Conservation (phyloP, 2,888 invertebrate genomes). For the Helleia helle region DNA sequence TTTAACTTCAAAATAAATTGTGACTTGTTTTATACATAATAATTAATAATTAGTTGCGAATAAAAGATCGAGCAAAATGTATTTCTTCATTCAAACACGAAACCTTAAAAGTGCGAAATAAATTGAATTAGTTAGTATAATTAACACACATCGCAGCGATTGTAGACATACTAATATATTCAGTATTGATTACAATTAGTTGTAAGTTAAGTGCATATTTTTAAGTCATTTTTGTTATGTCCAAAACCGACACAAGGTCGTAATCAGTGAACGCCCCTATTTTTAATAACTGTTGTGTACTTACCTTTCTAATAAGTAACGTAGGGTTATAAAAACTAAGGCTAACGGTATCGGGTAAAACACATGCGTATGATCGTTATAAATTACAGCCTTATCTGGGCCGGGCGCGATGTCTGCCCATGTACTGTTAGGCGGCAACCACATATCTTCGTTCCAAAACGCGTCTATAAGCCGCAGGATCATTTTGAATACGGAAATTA, state of each 20-base stretch:
- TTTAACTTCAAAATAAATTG: too few species aligned
- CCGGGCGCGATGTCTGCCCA: slow-evolving; percentile 91
- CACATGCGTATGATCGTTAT: slow-evolving; percentile 87
- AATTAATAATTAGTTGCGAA: too few species aligned
- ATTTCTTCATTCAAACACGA: too few species aligned
- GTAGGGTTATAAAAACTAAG: slow-evolving; percentile 81
- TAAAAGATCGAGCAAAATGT: too few species aligned
- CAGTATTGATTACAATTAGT: too few species aligned
- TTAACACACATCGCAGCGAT: not conserved
- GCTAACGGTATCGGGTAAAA: slow-evolving; percentile 89
- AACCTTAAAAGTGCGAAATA: not conserved
- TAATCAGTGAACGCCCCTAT: slow-evolving; percentile 16
- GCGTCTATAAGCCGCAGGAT: slow-evolving; percentile 54
- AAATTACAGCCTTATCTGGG: slow-evolving; percentile 79
- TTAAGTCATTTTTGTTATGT: not conserved
- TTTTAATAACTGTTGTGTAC: slow-evolving; percentile 31
- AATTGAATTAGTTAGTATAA: not conserved
- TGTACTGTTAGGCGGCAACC: slow-evolving; percentile 93
- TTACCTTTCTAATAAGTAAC: slow-evolving; percentile 91
- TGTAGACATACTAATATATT: not conserved
- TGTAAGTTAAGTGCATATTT: not conserved
- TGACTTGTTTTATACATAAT: too few species aligned
- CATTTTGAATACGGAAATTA: slow-evolving; percentile 29
- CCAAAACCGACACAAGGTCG: slow-evolving; percentile 2
- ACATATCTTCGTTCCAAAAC: slow-evolving; percentile 90